These are phyloP conservation scores for Tapirus terrestris DNA, from an alignment of 2,113 vertebrate species.

Conservation along the genomic window DNA sequence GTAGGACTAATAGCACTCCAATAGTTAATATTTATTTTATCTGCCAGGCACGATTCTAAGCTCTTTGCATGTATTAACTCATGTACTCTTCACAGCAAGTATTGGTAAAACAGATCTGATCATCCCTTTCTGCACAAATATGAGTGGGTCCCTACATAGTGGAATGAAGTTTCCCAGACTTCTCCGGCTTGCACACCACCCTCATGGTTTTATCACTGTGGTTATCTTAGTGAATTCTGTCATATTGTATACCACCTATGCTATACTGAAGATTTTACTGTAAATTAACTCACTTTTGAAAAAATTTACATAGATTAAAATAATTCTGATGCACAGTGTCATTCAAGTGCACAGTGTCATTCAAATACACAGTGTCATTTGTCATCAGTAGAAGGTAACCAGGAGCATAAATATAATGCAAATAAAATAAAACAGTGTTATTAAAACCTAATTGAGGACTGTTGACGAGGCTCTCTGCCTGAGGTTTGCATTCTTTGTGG, in stretches of 20 bases:
- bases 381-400: not conserved
- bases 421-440: not conserved
- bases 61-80: not conserved
- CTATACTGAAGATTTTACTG: not conserved
- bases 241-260: not conserved
- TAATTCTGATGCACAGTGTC: not conserved
- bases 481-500: not conserved
- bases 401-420: not conserved
- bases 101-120: not conserved
- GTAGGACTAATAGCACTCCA: not conserved
- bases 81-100: not conserved
- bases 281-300: slow-evolving; percentile 15
- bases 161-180: not conserved
- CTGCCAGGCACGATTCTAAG: not conserved
- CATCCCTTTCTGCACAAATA: not conserved
- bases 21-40: not conserved
- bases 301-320: not conserved
- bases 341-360: not conserved
- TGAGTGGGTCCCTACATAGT: not conserved
- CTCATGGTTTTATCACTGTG: too few relatives aligned
- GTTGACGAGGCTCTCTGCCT: too few relatives aligned
- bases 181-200: fast-evolving
- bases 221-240: not conserved
- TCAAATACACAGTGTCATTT: not conserved
- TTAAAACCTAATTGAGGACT: not conserved